Conservation (phyloP, 2,797 vertebrate genomes). For the Antennarius maculatus region DNA sequence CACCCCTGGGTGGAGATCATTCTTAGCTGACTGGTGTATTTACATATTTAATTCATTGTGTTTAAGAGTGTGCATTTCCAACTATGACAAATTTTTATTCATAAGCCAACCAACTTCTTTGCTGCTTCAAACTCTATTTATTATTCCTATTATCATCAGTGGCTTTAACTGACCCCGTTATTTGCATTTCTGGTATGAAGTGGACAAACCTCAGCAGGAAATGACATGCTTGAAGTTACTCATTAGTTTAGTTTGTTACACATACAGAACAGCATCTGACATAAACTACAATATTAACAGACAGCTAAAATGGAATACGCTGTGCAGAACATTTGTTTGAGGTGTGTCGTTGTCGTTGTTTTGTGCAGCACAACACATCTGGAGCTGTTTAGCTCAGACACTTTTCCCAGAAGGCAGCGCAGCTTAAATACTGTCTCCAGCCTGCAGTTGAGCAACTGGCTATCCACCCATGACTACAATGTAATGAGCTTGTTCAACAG, state of each 20-base stretch:
- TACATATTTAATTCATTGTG: no score
- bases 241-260: background rate
- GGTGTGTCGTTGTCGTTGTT: slow-evolving; percentile 47
- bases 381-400: slow-evolving; percentile 26
- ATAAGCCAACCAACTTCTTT: no score
- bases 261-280: background rate
- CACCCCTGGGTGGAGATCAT: no score
- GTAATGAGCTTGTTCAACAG: no score
- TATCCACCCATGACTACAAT: background rate
- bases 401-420: slow-evolving; percentile 24
- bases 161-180: no score
- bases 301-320: slow-evolving; percentile 18
- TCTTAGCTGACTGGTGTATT: no score
- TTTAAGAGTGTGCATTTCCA: no score
- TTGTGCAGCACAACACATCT: slow-evolving; percentile 51
- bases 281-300: background rate
- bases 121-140: no score
- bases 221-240: background rate
- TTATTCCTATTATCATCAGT: no score
- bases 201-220: background rate
- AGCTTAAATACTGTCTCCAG: background rate
- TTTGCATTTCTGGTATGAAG: no score
- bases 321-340: slow-evolving; percentile 33
- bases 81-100: no score
- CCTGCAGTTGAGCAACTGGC: slow-evolving; percentile 5